Evolutionary conservation across 1,140 invertebrate genomes (phyloP).

Genomic region (Drosophila tani): DNA sequence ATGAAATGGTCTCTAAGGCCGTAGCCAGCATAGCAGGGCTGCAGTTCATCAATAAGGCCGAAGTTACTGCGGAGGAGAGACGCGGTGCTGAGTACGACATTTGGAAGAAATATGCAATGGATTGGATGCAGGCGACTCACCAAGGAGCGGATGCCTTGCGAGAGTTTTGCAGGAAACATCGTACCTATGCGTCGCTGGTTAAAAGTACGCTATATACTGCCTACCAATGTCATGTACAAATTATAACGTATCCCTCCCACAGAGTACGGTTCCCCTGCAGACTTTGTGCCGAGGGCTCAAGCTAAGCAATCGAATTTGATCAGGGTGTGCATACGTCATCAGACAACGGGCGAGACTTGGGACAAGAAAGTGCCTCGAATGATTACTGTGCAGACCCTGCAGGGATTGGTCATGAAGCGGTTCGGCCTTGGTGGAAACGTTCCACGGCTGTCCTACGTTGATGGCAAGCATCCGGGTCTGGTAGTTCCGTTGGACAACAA

Average conservation of each 20-base stretch:
- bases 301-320: conserved; percentile 88
- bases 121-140: conserved; percentile 89
- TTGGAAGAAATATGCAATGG: conserved; percentile 91
- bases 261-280: conserved; percentile 93
- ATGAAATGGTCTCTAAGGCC: conserved; percentile 85
- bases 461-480: conserved; percentile 87
- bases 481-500: conserved; percentile 92
- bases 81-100: conserved; percentile 96
- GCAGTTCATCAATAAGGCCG: conserved; percentile 88
- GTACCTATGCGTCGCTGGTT: conserved; percentile 88
- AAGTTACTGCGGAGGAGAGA: conserved; percentile 89
- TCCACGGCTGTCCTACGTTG: conserved; percentile 86
- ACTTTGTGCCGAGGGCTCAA: conserved; percentile 88
- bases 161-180: conserved; percentile 90
- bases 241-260: conserved; percentile 34
- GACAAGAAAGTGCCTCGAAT: conserved; percentile 91
- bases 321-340: conserved; percentile 88
- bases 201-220: conserved; percentile 84
- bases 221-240: conserved; percentile 3
- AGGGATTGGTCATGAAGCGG: conserved; percentile 77
- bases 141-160: conserved; percentile 83
- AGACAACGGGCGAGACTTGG: conserved; percentile 86
- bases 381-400: conserved; percentile 93
- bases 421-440: conserved; percentile 62
- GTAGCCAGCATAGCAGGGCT: conserved; percentile 71